Conservation (phyloP, 2,888 invertebrate genomes). For the Ecdyonurus torrentis region DNA sequence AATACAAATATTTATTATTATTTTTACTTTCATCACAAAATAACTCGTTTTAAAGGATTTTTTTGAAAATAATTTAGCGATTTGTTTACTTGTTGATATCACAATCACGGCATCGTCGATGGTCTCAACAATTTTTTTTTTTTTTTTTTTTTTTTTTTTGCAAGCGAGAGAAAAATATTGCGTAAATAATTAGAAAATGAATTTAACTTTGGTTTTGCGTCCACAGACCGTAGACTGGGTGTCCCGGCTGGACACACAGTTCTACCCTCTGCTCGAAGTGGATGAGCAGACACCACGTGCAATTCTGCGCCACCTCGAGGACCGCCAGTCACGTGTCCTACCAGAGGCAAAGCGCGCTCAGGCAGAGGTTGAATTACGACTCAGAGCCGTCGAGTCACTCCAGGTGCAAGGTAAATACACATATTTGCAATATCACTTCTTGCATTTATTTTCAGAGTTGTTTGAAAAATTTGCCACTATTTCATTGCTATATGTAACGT, state of each 20-base stretch:
- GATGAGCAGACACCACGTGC: constrained; percentile 38
- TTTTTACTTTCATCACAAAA: too few relatives aligned
- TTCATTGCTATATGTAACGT: too few relatives aligned
- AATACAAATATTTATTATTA: too few relatives aligned
- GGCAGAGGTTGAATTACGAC: constrained; percentile 45
- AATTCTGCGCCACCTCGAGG: constrained; percentile 36
- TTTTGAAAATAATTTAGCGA: too few relatives aligned
- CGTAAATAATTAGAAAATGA: constrained; percentile 7
- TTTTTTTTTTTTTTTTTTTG: background rate
- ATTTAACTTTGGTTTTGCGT: too few relatives aligned
- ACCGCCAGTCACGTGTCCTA: constrained; percentile 35
- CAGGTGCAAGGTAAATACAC: constrained; percentile 41
- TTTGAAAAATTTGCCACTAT: too few relatives aligned
- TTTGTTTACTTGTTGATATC: too few relatives aligned
- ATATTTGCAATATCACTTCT: too few relatives aligned
- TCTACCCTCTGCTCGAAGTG: constrained; percentile 57
- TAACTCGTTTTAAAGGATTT: too few relatives aligned
- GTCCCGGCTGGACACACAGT: constrained; percentile 48
- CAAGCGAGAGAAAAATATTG: background rate
- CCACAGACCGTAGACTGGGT: constrained; percentile 45
- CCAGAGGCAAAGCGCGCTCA: constrained; percentile 44
- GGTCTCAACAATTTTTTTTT: background rate
- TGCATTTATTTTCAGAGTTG: too few relatives aligned
- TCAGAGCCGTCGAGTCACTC: constrained; percentile 47
- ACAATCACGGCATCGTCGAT: too few relatives aligned